Percentiles rank a stretch among this genome's conserved stretches.
phyloP scores from a whole-genome alignment of 2,888 invertebrate species.

The Spodoptera picta region DNA sequence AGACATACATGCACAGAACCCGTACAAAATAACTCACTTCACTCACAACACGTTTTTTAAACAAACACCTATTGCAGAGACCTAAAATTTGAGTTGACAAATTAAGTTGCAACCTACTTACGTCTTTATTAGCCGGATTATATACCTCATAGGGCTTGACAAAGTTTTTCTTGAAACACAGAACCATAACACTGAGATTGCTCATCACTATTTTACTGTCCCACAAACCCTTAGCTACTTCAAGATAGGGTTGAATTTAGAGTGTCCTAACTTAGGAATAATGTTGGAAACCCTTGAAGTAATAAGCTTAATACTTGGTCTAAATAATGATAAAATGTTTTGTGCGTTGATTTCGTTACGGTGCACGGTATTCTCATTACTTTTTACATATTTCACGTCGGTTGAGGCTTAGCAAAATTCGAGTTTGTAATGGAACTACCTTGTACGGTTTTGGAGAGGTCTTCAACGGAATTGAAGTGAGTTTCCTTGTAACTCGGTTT shows the following conservation, averaged over 20 bases:
- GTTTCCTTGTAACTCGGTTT: conserved; percentile 57
- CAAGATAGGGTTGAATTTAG: conserved; percentile 42
- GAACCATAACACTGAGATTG: conserved; percentile 43
- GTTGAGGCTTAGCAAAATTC: conserved; percentile 51
- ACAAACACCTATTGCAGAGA: conserved; percentile 52
- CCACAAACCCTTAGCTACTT: not conserved
- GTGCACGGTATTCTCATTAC: conserved; percentile 63
- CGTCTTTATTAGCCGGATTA: conserved; percentile 49
- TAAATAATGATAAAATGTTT: conserved; percentile 68
- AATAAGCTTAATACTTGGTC: conserved; percentile 64
- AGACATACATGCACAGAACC: conserved; percentile 18
- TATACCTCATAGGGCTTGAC: conserved; percentile 57
- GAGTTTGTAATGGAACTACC: conserved; percentile 59
- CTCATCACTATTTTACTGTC: conserved; percentile 37
- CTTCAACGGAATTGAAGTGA: conserved; percentile 55
- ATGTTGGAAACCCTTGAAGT: conserved; percentile 55
- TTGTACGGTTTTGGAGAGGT: conserved; percentile 54
- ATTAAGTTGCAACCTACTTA: conserved; percentile 57
- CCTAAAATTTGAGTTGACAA: conserved; percentile 51
- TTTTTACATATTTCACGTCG: conserved; percentile 61
- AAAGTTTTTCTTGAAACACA: conserved; percentile 53
- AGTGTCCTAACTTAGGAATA: conserved; percentile 15
- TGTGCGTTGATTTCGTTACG: conserved; percentile 64
- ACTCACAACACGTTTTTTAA: conserved; percentile 35
- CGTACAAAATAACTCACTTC: conserved; percentile 8